These are phyloP conservation scores for Dinomys branickii DNA, from an alignment of 2,113 vertebrate genomes.

Conservation along the genomic window DNA sequence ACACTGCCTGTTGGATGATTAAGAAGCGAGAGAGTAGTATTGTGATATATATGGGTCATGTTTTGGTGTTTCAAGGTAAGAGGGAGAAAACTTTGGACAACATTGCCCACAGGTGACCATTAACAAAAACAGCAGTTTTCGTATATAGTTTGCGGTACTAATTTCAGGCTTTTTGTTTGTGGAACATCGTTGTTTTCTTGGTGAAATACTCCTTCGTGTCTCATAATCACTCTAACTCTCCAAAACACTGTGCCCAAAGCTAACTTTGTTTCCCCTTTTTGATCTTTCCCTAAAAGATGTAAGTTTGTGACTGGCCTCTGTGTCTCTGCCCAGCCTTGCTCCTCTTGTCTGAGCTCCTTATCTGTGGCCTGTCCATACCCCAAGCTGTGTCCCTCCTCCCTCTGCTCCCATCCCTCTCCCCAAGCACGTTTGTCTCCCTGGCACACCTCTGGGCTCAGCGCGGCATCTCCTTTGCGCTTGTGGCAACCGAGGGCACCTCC, in stretches of 20 bases:
- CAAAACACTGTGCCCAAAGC: neutral
- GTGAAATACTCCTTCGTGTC: neutral
- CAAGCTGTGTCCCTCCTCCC: neutral
- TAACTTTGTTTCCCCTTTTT: neutral
- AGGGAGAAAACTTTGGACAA: slow-evolving; percentile 10
- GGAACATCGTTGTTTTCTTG: neutral
- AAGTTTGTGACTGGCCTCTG: neutral
- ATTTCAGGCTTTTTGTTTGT: neutral
- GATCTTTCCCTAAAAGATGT: neutral
- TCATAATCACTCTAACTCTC: neutral
- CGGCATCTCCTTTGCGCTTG: neutral
- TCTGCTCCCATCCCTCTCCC: neutral
- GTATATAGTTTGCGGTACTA: neutral
- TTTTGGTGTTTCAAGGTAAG: slow-evolving; percentile 14
- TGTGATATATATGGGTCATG: neutral
- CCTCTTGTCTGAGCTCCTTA: neutral
- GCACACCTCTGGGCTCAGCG: neutral
- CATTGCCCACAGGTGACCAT: neutral
- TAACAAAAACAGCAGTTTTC: neutral
- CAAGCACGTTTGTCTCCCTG: neutral
- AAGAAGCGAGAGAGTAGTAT: neutral
- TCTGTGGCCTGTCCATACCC: neutral
- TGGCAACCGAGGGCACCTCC: neutral
- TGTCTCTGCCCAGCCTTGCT: neutral
- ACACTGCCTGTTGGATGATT: no score